Evolutionary conservation across 2,888 invertebrate species (phyloP), one percentile per base, ranked within the genome.

Genomic region (Eucriotettix oculatus): DNA sequence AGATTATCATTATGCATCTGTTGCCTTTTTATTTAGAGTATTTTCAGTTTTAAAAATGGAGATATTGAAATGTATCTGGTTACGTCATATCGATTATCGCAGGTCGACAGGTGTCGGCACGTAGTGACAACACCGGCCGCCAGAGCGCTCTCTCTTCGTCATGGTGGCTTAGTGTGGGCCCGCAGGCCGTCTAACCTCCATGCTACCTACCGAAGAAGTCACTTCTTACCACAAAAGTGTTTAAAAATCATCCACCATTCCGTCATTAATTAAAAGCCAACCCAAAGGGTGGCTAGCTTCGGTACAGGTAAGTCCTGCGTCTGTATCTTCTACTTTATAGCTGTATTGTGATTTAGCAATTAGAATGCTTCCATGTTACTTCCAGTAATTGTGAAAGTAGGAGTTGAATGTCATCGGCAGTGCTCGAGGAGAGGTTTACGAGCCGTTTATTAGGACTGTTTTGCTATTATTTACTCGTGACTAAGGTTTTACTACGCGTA

Each of bases 251-350:
- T 80, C 79, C 86, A 86, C 82, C 83, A 86, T 86, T 86, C 85
- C 86, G 85, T 82, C 85, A 79, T 81, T 80, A 85, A 83, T 78
- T 79, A 79, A 78, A 79, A 81, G 81, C 83, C 85, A 81, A 82
- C 85, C 85, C 85, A 82, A 80, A 82, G 86, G 85, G 85, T 86
- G 86, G 85, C 85, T 80, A 78, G 79, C 76, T 77, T 66, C 66
- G 64, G 66, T 64, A 64, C 79, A 80, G 83, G 83, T 83, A 73
- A 79, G 80, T n/a, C 9, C 48, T 9, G 5, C 12, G 5, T 48
- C 5, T 48, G 9, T 48, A 14, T 2, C n/a, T n/a, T 14, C n/a
- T 48, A 48, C 2, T n/a, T 48, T 14, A 48, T 9, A 48, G 10
- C 14, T 11, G 12, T 3, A 48, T 14, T 5, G 2, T 14, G 14